These are phyloP conservation scores for Eretmocerus hayati DNA, from an alignment of 2,888 invertebrate genomes.

Conservation along the genomic window DNA sequence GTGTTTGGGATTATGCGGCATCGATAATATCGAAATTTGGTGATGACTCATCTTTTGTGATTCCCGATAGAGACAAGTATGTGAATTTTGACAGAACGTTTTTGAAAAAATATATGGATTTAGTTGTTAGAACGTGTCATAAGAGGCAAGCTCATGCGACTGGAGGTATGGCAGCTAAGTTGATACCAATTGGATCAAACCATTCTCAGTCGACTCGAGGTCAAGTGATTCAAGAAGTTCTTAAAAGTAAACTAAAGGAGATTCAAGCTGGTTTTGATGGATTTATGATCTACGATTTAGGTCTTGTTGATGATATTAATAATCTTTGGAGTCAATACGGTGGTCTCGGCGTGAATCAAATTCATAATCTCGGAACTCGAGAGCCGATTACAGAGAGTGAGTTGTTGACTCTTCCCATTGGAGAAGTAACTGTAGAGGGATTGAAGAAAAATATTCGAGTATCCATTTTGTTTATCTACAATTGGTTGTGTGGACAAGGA, in stretches of 20 bases:
- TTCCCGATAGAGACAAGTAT: conserved; percentile 64
- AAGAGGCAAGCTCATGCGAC: conserved; percentile 58
- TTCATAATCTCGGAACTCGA: conserved; percentile 44
- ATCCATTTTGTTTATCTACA: conserved; percentile 59
- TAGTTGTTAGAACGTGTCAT: conserved; percentile 57
- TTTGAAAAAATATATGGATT: conserved; percentile 56
- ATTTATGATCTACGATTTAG: conserved; percentile 63
- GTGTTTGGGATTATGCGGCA: conserved; percentile 68
- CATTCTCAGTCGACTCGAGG: conserved; percentile 27
- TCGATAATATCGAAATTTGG: conserved; percentile 62
- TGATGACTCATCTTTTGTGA: conserved; percentile 52
- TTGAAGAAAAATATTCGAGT: conserved; percentile 60
- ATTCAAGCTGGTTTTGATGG: conserved; percentile 60
- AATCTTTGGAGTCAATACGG: conserved; percentile 52
- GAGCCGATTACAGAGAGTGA: conserved; percentile 47
- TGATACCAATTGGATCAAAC: conserved; percentile 50
- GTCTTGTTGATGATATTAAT: conserved; percentile 53
- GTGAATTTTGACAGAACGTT: conserved; percentile 61
- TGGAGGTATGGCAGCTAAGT: conserved; percentile 62
- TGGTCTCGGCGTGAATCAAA: conserved; percentile 50
- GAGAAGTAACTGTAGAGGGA: conserved; percentile 58
- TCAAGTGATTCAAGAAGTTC: conserved; percentile 46
- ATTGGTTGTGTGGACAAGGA: conserved; percentile 63
- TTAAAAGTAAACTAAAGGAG: conserved; percentile 52
- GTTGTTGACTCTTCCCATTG: conserved; percentile 55